Percentiles rank a stretch among this genome's conserved stretches.
Evolutionary conservation across 2,113 vertebrate species (phyloP).

Genomic region (Lasiurus cinereus): DNA sequence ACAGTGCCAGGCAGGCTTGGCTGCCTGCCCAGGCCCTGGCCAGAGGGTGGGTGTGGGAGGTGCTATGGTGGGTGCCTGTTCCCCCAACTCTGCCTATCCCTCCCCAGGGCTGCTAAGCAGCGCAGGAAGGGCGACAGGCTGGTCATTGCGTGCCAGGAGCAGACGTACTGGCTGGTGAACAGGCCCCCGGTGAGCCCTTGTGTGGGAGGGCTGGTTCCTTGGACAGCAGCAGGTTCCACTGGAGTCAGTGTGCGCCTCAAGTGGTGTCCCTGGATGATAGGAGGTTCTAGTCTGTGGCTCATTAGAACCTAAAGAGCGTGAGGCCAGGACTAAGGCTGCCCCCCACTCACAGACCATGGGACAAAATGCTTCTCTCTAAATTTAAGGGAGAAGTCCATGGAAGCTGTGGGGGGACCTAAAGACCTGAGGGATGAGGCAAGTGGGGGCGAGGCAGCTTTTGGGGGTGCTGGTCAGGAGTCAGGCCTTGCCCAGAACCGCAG

Average conservation of each 20-base stretch:
- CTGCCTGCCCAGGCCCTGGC: not conserved
- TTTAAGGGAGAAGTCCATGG: not conserved
- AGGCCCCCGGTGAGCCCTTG: constrained; percentile 91
- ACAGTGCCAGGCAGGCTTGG: not conserved
- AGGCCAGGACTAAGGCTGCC: not conserved
- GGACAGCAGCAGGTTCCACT: not conserved
- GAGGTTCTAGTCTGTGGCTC: not conserved
- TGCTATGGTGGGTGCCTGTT: accelerated
- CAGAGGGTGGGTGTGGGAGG: not conserved
- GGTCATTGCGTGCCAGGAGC: constrained; percentile 96
- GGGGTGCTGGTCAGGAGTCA: not conserved
- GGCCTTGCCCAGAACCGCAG: not conserved
- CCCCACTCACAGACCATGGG: not conserved
- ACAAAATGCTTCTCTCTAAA: not conserved
- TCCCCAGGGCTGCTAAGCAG: constrained; percentile 94
- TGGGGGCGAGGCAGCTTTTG: not conserved
- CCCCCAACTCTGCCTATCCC: not conserved
- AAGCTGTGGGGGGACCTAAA: not conserved
- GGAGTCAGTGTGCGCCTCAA: not conserved
- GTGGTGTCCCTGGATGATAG: not conserved
- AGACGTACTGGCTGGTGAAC: constrained; percentile 96
- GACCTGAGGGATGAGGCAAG: no score
- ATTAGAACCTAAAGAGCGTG: not conserved
- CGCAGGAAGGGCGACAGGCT: constrained; percentile 95
- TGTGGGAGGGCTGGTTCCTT: no score